A percentile compares a stretch with the other conserved stretches of the same genome.
Evolutionary conservation across 2,113 vertebrate species (phyloP).

Genomic region (Pyrgilauda ruficollis): DNA sequence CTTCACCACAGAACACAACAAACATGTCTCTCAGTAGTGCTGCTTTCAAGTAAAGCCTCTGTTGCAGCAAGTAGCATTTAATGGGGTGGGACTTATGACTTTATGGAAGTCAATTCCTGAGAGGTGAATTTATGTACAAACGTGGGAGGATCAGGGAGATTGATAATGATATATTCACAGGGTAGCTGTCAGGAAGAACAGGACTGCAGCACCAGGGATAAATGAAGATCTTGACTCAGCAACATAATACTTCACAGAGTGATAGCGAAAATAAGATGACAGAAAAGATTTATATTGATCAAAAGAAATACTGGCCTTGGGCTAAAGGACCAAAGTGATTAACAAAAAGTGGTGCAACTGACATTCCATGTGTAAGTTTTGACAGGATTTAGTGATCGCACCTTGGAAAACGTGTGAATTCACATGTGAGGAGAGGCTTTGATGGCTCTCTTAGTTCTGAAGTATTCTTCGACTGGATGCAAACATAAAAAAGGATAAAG

Average conservation of each 20-base stretch:
- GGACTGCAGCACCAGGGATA: neutral
- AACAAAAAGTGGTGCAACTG: neutral
- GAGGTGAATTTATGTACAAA: slow-evolving; percentile 45
- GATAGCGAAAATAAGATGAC: slow-evolving; percentile 38
- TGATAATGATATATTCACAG: slow-evolving; percentile 47
- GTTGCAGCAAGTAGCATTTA: neutral
- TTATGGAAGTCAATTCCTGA: slow-evolving; percentile 1
- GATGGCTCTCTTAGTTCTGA: neutral
- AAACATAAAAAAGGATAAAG: neutral
- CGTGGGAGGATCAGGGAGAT: slow-evolving; percentile 38
- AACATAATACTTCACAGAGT: neutral
- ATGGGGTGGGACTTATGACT: slow-evolving; percentile 1
- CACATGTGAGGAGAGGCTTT: neutral
- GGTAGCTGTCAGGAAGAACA: slow-evolving; percentile 24
- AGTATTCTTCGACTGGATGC: neutral
- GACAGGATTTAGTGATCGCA: neutral
- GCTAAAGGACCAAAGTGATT: slow-evolving; percentile 31
- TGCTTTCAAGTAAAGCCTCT: neutral
- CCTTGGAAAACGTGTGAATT: slow-evolving; percentile 9
- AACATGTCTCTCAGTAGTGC: neutral
- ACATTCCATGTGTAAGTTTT: neutral
- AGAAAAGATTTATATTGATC: slow-evolving; percentile 40
- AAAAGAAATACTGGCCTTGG: slow-evolving; percentile 45
- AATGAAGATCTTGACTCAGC: slow-evolving; percentile 47
- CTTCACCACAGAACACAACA: neutral